Percentiles rank a stretch among this genome's conserved stretches.
Evolutionary conservation across 1,140 invertebrate genomes (phyloP).

Genomic region (Sitobion miscanthi): DNA sequence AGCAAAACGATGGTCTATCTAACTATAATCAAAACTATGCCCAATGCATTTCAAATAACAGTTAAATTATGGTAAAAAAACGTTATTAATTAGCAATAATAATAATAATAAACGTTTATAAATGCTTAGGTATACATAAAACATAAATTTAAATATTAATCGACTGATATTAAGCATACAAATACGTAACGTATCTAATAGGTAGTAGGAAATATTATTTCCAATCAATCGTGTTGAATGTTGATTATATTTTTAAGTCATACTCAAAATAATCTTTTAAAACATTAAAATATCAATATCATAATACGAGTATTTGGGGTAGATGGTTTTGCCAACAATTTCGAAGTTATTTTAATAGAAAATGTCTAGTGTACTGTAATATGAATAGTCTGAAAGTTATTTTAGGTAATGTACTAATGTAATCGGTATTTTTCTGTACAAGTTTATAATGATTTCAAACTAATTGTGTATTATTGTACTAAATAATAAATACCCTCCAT

Average conservation of each 20-base stretch:
- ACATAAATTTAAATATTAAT: neutral
- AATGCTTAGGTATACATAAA: neutral
- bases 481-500: no score
- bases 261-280: neutral
- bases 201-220: neutral
- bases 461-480: no score
- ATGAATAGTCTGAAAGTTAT: no score
- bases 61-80: slow-evolving; percentile 20
- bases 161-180: neutral
- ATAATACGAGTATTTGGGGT: neutral
- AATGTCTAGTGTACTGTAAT: no score
- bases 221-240: neutral
- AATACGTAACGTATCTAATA: neutral
- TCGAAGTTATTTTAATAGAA: neutral
- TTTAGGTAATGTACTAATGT: no score
- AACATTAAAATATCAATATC: neutral
- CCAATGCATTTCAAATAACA: slow-evolving; percentile 36
- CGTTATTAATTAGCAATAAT: neutral
- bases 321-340: neutral
- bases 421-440: no score
- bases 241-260: neutral
- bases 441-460: no score
- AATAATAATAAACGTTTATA: neutral
- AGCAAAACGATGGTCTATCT: slow-evolving; percentile 21
- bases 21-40: slow-evolving; percentile 30